Conservation (phyloP, 2,888 invertebrate genomes). For the Tetranychus piercei region DNA sequence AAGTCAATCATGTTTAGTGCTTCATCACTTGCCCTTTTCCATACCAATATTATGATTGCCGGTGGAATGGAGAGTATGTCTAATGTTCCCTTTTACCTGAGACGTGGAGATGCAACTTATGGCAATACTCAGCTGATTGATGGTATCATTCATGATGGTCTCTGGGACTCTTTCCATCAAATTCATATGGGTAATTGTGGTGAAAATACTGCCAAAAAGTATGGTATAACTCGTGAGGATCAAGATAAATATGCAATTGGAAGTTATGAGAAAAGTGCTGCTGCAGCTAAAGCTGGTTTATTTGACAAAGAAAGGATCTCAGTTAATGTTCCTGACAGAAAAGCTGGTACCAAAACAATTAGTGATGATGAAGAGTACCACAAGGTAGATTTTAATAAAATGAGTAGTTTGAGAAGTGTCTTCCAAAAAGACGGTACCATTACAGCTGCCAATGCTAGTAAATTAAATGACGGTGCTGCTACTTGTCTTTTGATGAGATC, state of each 20-base stretch:
- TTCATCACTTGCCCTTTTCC: constrained; percentile 82
- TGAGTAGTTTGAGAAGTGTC: constrained; percentile 63
- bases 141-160: constrained; percentile 86
- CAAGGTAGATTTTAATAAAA: constrained; percentile 78
- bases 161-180: constrained; percentile 91
- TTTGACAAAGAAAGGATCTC: constrained; percentile 66
- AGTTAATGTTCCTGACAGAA: constrained; percentile 56
- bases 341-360: constrained; percentile 43
- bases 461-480: constrained; percentile 88
- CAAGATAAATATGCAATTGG: constrained; percentile 85
- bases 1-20: constrained; percentile 79
- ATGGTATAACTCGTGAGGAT: constrained; percentile 59
- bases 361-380: constrained; percentile 86
- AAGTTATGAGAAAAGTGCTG: constrained; percentile 73
- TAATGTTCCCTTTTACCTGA: constrained; percentile 86
- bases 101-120: constrained; percentile 70
- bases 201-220: constrained; percentile 84
- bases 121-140: constrained; percentile 62
- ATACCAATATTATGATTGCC: constrained; percentile 48
- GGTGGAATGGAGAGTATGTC: constrained; percentile 99
- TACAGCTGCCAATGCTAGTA: constrained; percentile 94
- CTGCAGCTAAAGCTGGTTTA: constrained; percentile 52
- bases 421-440: constrained; percentile 82
- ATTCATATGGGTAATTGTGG: constrained; percentile 82
- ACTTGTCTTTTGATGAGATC: constrained; percentile 69